phyloP scores from a whole-genome alignment of 2,888 invertebrate species.

The Ypsolopha sequella region DNA sequence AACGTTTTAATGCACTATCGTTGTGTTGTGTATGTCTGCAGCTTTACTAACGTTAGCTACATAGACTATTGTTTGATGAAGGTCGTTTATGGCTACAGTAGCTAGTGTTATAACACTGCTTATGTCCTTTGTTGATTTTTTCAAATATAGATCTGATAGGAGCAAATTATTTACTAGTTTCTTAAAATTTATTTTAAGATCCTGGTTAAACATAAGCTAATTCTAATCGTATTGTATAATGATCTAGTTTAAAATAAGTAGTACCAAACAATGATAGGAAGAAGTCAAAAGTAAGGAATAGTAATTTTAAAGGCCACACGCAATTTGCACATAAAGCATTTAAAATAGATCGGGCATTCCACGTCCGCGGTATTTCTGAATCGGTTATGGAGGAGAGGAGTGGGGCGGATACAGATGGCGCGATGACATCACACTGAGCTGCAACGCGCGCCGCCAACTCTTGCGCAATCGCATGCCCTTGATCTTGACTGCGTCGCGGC shows the following conservation, averaged over 20 bases:
- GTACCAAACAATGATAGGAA: not conserved
- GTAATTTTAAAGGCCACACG: slow-evolving; percentile 8
- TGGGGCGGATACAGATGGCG: slow-evolving; percentile 37
- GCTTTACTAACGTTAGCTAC: slow-evolving; percentile 18
- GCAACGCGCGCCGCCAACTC: slow-evolving; percentile 62
- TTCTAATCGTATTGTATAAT: too few relatives aligned
- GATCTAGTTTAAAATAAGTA: too few relatives aligned
- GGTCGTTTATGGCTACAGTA: slow-evolving; percentile 36
- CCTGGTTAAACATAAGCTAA: too few relatives aligned
- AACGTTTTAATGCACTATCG: too few relatives aligned
- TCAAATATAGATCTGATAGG: too few relatives aligned
- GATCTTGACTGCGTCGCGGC: slow-evolving; percentile 70
- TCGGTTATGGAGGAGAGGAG: slow-evolving; percentile 19
- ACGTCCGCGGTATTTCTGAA: slow-evolving; percentile 51
- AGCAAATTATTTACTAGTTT: too few relatives aligned
- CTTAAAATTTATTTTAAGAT: too few relatives aligned
- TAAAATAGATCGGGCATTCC: slow-evolving; percentile 48
- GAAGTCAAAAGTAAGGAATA: slow-evolving; percentile 8
- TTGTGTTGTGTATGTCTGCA: not conserved
- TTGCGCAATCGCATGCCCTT: slow-evolving; percentile 69
- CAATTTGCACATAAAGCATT: slow-evolving; percentile 7
- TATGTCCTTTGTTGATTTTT: too few relatives aligned
- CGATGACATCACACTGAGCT: slow-evolving; percentile 63
- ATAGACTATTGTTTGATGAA: slow-evolving; percentile 47
- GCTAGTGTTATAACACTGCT: too few relatives aligned